Percentiles rank a stretch among this genome's conserved stretches.
These are phyloP conservation scores for Ceryle rudis DNA, from an alignment of 2,797 vertebrate species.

Conservation along the genomic window DNA sequence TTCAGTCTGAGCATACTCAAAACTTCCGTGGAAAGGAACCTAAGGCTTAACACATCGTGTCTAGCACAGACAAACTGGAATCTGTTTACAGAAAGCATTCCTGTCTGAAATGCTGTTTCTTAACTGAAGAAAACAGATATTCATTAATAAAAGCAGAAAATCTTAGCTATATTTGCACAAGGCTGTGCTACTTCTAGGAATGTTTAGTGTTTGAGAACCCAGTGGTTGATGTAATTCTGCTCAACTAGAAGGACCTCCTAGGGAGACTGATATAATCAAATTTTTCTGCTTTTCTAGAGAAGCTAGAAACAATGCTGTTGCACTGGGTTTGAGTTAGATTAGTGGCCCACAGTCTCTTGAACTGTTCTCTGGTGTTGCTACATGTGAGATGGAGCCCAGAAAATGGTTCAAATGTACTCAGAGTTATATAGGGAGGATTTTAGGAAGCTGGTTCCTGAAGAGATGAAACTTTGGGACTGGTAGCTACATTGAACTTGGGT, in stretches of 20 bases:
- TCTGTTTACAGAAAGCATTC: conserved; percentile 48
- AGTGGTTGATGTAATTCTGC: not conserved
- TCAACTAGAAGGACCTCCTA: not conserved
- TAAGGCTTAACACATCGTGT: not conserved
- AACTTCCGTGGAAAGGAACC: not conserved
- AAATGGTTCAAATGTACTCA: not conserved
- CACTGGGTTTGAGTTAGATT: not conserved
- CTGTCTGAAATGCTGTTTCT: conserved; percentile 6
- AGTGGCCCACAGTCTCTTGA: not conserved
- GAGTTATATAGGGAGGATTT: not conserved
- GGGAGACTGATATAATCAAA: not conserved
- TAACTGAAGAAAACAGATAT: not conserved
- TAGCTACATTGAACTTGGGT: not conserved
- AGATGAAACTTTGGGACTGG: not conserved
- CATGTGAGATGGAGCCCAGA: not conserved
- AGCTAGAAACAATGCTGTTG: not conserved
- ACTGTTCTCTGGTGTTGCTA: not conserved
- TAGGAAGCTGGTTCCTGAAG: not conserved
- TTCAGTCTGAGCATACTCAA: not conserved
- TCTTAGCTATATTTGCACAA: not conserved
- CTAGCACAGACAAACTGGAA: conserved; percentile 14
- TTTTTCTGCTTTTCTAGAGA: not conserved
- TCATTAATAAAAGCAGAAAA: conserved; percentile 28
- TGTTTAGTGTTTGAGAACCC: not conserved
- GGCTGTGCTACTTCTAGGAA: not conserved